Evolutionary conservation across 2,797 vertebrate genomes (phyloP), one percentile per base, ranked within the genome.

Genomic region (Bothrops alternatus): DNA sequence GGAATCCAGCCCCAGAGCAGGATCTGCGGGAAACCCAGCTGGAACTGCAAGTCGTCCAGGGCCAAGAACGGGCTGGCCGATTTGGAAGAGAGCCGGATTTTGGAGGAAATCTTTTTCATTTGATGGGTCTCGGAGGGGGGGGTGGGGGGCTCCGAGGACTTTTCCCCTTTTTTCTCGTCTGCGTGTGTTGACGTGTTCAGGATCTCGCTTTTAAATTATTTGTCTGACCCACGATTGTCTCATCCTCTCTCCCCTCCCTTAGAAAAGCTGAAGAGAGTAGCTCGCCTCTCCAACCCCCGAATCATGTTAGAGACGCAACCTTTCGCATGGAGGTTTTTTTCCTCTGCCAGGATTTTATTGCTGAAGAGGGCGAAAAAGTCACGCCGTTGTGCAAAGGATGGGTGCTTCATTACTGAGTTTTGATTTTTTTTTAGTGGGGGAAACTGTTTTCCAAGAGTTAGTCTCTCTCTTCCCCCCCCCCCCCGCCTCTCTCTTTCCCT

Each of bases 61-160:
- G 87, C 94, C 32, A 37, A n/a, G 25, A 96, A 82, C 37, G 96
- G 95, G 93, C 96, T 95, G 13, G 98, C 98, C 37, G 99, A 99
- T 90, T 95, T 98, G 86, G 98, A 99, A 93, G 99, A 99, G 97
- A 98, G 98, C 93, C 97, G 96, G 90, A 98, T 99, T 86, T 98
- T 99, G 0, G 98, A 99, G 95, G 99, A 99, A 73, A 99, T 99
- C 94, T 99, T 99, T 97, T 99, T 99, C 95, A 99, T 99, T 96
- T 99, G 98, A 97, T 97, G 87, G 87, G 50, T 26, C 55, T 0
- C 78, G 63, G 61, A 1, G 47, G 47, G 47, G 6, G 47, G 47
- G 47, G 47, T 0, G 42, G 42, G 42, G 0, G 1, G 4, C 47
- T 47, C 47, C 47, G 10, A 53, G 92, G 86, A 93, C 58, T 32